Percentiles rank a stretch among this genome's conserved stretches.
Evolutionary conservation across 2,888 invertebrate genomes (phyloP).

Genomic region (Orgyia antiqua): DNA sequence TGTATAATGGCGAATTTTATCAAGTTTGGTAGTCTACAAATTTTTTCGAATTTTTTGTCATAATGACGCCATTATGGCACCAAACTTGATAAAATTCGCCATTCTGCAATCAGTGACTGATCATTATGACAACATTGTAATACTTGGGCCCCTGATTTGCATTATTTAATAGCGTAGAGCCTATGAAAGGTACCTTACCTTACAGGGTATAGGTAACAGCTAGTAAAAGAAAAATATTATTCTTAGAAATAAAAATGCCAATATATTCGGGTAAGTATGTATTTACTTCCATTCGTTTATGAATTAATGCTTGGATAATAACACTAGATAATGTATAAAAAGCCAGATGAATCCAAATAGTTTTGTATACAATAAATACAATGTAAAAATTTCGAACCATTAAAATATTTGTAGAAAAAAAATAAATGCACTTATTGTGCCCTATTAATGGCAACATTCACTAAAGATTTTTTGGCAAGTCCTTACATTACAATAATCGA

Average conservation of each 20-base stretch:
- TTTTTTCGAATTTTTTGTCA: too few relatives aligned
- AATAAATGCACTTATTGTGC: slow-evolving; percentile 66
- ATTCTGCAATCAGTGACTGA: too few relatives aligned
- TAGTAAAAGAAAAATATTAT: too few relatives aligned
- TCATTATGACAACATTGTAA: too few relatives aligned
- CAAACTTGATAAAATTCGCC: too few relatives aligned
- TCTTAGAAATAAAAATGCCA: slow-evolving; percentile 21
- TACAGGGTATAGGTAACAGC: too few relatives aligned
- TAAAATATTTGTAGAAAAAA: slow-evolving; percentile 52
- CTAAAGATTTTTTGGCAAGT: slow-evolving; percentile 53
- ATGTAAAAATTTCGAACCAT: slow-evolving; percentile 47
- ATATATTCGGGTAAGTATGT: slow-evolving; percentile 50
- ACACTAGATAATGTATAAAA: slow-evolving; percentile 64
- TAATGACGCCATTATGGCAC: too few relatives aligned
- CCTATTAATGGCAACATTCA: slow-evolving; percentile 63
- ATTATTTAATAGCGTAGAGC: too few relatives aligned
- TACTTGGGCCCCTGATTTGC: too few relatives aligned
- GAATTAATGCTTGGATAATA: slow-evolving; percentile 48
- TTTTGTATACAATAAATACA: slow-evolving; percentile 38
- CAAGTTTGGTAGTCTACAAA: too few relatives aligned
- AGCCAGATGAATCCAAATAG: slow-evolving; percentile 54
- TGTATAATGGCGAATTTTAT: too few relatives aligned
- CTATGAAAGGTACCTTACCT: too few relatives aligned
- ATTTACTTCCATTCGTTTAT: slow-evolving; percentile 53
- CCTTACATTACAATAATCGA: slow-evolving; percentile 29